Conservation (phyloP, 37 sponge, comb jelly and placozoan species). For the Spongilla lacustris region DNA sequence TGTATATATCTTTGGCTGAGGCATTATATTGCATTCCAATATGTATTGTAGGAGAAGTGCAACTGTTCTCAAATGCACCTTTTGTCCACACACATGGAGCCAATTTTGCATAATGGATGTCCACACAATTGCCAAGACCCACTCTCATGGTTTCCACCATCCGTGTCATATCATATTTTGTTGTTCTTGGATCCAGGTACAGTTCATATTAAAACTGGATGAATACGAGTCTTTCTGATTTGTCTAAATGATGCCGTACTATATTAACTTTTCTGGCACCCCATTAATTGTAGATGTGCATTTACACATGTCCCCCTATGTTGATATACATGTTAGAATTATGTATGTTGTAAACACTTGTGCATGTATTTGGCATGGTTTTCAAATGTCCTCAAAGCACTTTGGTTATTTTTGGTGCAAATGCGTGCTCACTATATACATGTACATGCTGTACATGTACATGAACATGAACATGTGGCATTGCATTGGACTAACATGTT, state of each 20-base stretch:
- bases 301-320: too few relatives aligned
- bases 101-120: constrained; percentile 84
- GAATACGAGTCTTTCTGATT: too few relatives aligned
- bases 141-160: constrained; percentile 93
- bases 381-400: too few relatives aligned
- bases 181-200: constrained; percentile 88
- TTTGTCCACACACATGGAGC: constrained; percentile 89
- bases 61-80: constrained; percentile 90
- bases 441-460: not conserved
- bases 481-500: not conserved
- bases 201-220: not conserved
- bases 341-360: too few relatives aligned
- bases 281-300: too few relatives aligned
- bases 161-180: constrained; percentile 68
- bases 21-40: not conserved
- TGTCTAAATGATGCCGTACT: too few relatives aligned
- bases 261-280: too few relatives aligned
- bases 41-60: constrained; percentile 54
- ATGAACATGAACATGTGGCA: not conserved
- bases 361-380: too few relatives aligned
- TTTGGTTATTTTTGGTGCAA: too few relatives aligned
- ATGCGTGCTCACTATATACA: not conserved
- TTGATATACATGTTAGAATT: too few relatives aligned
- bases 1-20: not conserved
- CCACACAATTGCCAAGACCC: constrained; percentile 96